Conservation (phyloP, 2,888 invertebrate species). For the Amphimallon solstitiale region DNA sequence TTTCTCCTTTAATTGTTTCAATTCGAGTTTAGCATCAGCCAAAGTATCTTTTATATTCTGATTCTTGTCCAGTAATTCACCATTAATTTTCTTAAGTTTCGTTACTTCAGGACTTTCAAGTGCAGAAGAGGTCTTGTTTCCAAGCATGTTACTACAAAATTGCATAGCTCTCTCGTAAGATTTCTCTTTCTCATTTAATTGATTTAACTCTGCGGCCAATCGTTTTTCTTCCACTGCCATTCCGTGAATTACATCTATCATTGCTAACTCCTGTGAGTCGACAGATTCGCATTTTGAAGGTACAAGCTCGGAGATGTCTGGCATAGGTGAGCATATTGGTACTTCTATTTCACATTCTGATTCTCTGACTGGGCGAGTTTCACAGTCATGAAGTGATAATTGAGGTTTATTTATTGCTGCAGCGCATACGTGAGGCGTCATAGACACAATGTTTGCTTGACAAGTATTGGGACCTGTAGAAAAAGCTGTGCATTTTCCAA, state of each 20-base stretch:
- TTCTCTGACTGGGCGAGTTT: slow-evolving; percentile 17
- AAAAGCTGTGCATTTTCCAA: not conserved
- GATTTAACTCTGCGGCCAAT: slow-evolving; percentile 6
- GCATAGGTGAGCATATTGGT: not conserved
- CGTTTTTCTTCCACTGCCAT: slow-evolving; percentile 17
- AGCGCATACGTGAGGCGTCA: not conserved
- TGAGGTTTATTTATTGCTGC: not conserved
- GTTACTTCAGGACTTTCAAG: slow-evolving; percentile 2
- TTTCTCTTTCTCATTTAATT: slow-evolving; percentile 1
- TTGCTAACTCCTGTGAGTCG: slow-evolving; percentile 11
- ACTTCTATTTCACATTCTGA: not conserved
- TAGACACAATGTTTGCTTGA: not conserved
- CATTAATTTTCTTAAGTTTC: not conserved
- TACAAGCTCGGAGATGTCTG: too few species aligned
- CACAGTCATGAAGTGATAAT: not conserved
- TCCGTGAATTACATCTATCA: slow-evolving; percentile 14
- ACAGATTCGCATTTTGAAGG: slow-evolving; percentile 9
- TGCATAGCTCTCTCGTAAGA: slow-evolving; percentile 13
- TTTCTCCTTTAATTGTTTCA: slow-evolving; percentile 16
- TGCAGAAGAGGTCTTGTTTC: not conserved
- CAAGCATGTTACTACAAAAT: slow-evolving; percentile 6
- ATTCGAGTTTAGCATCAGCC: slow-evolving; percentile 18
- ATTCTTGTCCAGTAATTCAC: slow-evolving; percentile 1
- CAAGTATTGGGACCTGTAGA: not conserved
- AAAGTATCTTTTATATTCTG: slow-evolving; percentile 4